phyloP scores from a whole-genome alignment of 2,888 invertebrate species.

The Mechanitis messenoides region DNA sequence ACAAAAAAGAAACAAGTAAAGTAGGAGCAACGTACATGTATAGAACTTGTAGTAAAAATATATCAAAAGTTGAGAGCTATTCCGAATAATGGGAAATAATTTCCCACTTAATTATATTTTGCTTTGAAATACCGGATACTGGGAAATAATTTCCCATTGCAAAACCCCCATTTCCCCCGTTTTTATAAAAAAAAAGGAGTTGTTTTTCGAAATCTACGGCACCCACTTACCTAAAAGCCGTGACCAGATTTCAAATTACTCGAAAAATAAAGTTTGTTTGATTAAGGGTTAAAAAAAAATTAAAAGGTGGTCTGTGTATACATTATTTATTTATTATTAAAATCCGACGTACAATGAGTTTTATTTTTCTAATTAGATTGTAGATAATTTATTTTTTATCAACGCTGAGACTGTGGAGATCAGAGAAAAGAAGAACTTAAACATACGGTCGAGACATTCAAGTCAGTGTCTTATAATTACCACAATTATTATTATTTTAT shows the following conservation, averaged over 20 bases:
- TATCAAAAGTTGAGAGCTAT: slow-evolving; percentile 24
- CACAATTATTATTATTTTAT: too few species aligned
- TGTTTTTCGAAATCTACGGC: slow-evolving; percentile 29
- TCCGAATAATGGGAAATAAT: slow-evolving; percentile 29
- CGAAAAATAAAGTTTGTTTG: slow-evolving; percentile 22
- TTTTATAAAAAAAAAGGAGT: slow-evolving; percentile 27
- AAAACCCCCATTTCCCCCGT: slow-evolving; percentile 29
- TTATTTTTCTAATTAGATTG: too few species aligned
- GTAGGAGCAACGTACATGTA: slow-evolving; percentile 30
- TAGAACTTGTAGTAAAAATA: slow-evolving; percentile 31
- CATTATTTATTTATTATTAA: too few species aligned
- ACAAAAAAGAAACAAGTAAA: slow-evolving; percentile 31
- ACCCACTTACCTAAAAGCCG: slow-evolving; percentile 27
- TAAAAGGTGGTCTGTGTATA: too few species aligned
- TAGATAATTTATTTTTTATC: too few species aligned
- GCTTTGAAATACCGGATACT: too few species aligned
- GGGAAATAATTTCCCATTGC: slow-evolving; percentile 2
- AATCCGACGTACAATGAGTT: too few species aligned
- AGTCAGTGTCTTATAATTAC: too few species aligned
- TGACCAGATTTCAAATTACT: slow-evolving; percentile 20
- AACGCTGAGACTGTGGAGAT: too few species aligned
- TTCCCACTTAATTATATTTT: slow-evolving; percentile 1
- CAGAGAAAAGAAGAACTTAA: too few species aligned
- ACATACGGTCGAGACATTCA: too few species aligned
- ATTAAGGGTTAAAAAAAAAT: slow-evolving; percentile 17